Evolutionary conservation across 2,888 invertebrate species (phyloP).

Genomic region (Amaurobius ferox): DNA sequence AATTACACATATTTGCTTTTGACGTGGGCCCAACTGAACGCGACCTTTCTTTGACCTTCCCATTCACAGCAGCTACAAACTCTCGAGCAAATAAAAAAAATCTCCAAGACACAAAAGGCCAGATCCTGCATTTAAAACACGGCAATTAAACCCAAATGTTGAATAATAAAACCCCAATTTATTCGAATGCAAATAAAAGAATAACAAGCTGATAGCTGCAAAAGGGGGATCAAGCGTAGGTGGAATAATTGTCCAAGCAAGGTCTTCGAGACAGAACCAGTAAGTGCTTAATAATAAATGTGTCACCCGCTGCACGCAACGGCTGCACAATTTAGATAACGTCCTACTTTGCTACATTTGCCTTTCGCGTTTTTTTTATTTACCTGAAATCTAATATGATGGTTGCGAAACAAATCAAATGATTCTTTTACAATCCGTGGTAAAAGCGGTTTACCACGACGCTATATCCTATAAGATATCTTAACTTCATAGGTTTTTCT

Average conservation of each 20-base stretch:
- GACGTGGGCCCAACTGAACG: too few relatives aligned
- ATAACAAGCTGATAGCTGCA: neutral
- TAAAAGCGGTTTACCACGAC: too few relatives aligned
- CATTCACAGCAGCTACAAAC: neutral
- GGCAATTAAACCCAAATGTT: constrained; percentile 31
- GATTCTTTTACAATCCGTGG: too few relatives aligned
- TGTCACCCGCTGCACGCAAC: constrained; percentile 46
- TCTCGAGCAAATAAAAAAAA: neutral
- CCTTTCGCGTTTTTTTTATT: constrained; percentile 17
- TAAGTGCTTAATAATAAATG: constrained; percentile 58
- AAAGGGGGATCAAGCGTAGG: constrained; percentile 36
- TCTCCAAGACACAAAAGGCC: constrained; percentile 12
- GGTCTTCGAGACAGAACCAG: constrained; percentile 44
- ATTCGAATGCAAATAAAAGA: neutral
- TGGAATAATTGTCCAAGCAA: constrained; percentile 59
- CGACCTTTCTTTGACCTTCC: neutral
- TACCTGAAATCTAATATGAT: neutral
- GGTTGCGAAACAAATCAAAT: constrained; percentile 22
- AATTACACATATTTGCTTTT: too few relatives aligned
- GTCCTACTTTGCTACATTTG: constrained; percentile 45
- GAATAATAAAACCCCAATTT: constrained; percentile 21
- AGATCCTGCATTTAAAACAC: constrained; percentile 35
- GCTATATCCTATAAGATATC: too few relatives aligned
- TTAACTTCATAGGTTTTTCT: too few relatives aligned
- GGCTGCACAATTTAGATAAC: constrained; percentile 2